These are phyloP conservation scores for Melanophora roralis DNA, from an alignment of 2,888 invertebrate species.

Conservation along the genomic window DNA sequence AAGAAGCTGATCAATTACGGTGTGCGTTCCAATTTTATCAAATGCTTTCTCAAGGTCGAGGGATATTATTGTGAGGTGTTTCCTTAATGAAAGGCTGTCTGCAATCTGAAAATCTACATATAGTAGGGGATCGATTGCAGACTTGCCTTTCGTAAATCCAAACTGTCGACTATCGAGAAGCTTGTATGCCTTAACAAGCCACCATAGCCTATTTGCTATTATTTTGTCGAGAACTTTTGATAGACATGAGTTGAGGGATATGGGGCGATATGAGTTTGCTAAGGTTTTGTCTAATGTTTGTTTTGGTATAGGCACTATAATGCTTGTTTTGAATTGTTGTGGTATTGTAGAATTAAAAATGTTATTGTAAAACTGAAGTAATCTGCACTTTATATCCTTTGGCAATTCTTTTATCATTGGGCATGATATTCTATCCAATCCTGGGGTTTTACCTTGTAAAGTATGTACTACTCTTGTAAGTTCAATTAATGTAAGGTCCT, in stretches of 20 bases:
- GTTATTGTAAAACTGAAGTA: constrained; percentile 1
- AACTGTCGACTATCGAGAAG: constrained; percentile 22
- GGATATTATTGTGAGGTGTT: constrained; percentile 17
- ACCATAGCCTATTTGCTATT: constrained; percentile 40
- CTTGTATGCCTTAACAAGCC: constrained; percentile 29
- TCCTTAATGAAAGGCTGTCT: not conserved
- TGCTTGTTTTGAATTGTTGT: constrained; percentile 29
- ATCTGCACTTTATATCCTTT: not conserved
- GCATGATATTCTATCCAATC: constrained; percentile 41
- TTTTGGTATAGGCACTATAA: constrained; percentile 29
- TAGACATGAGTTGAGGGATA: constrained; percentile 18
- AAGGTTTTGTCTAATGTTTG: constrained; percentile 37
- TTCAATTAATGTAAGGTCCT: not conserved
- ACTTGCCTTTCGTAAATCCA: constrained; percentile 39
- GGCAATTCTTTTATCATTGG: constrained; percentile 45
- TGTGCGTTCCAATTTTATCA: not conserved
- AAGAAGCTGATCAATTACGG: not conserved
- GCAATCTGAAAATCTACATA: constrained; percentile 6
- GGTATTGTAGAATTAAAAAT: constrained; percentile 10
- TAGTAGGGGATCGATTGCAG: constrained; percentile 33
- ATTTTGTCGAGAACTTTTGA: constrained; percentile 31
- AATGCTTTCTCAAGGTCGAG: constrained; percentile 13
- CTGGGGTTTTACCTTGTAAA: constrained; percentile 39
- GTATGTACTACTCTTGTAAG: not conserved
- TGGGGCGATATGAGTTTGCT: not conserved